These are phyloP conservation scores for Mellilla xanthometata DNA, from an alignment of 2,888 invertebrate species.

Conservation along the genomic window DNA sequence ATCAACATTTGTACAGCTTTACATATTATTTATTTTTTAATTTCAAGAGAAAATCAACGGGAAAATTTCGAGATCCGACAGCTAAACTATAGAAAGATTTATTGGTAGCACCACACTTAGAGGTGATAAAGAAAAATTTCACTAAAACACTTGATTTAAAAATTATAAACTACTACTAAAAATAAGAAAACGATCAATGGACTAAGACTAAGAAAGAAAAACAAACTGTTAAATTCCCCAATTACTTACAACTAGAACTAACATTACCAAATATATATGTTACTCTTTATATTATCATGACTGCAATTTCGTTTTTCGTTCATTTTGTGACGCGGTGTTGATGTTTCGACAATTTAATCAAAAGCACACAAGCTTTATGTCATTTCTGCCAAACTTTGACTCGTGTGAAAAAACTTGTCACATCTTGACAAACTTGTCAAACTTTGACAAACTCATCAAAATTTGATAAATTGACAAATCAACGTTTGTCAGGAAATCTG, in stretches of 20 bases:
- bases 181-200: constrained; percentile 27
- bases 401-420: no score
- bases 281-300: constrained; percentile 12
- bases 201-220: constrained; percentile 24
- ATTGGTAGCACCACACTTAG: not conserved
- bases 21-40: constrained; percentile 3
- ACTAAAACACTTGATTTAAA: constrained; percentile 8
- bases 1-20: constrained; percentile 26
- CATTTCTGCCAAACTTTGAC: no score
- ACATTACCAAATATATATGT: constrained; percentile 14
- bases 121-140: constrained; percentile 5
- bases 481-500: no score
- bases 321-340: not conserved
- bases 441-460: no score
- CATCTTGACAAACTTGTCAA: no score
- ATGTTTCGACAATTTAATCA: no score
- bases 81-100: constrained; percentile 1
- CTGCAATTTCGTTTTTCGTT: constrained; percentile 15
- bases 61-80: constrained; percentile 22
- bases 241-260: constrained; percentile 26
- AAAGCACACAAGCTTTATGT: no score
- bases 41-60: constrained; percentile 7
- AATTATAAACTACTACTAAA: constrained; percentile 20
- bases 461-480: no score
- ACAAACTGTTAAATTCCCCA: constrained; percentile 23